phyloP scores from a whole-genome alignment of 2,888 invertebrate genomes.

The Synanthedon myopaeformis region DNA sequence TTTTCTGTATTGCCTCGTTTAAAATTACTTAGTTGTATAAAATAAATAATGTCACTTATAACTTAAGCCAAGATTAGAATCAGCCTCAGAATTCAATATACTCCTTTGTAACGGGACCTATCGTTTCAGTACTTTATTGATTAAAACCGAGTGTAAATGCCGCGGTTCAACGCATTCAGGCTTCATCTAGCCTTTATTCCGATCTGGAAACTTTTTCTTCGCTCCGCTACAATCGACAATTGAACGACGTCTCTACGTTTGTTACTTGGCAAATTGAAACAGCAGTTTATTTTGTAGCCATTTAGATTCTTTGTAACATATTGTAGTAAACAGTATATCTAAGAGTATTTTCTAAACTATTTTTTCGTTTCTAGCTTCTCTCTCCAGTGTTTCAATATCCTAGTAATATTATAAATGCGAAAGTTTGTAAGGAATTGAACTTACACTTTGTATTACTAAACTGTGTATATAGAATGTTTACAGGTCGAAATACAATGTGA shows the following conservation, averaged over 20 bases:
- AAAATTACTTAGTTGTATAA: no score
- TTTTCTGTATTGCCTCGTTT: no score
- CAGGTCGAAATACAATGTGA: no score
- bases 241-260: constrained; percentile 8
- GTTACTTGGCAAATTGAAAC: background rate
- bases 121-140: constrained; percentile 58
- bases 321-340: no score
- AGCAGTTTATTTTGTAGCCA: background rate
- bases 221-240: constrained; percentile 3
- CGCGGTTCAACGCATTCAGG: constrained; percentile 27
- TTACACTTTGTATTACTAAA: no score
- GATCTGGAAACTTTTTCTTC: constrained; percentile 33
- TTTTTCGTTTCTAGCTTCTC: no score
- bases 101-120: constrained; percentile 52
- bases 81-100: constrained; percentile 43
- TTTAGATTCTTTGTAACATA: no score
- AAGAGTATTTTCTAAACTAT: no score
- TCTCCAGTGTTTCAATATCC: no score
- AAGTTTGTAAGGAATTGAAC: no score
- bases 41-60: background rate
- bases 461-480: no score
- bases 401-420: no score
- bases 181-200: constrained; percentile 27
- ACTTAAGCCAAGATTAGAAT: constrained; percentile 25
- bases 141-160: constrained; percentile 57